A percentile compares a stretch with the other conserved stretches of the same genome.
phyloP scores from a whole-genome alignment of 1,140 invertebrate genomes.

The Carposina sasakii region DNA sequence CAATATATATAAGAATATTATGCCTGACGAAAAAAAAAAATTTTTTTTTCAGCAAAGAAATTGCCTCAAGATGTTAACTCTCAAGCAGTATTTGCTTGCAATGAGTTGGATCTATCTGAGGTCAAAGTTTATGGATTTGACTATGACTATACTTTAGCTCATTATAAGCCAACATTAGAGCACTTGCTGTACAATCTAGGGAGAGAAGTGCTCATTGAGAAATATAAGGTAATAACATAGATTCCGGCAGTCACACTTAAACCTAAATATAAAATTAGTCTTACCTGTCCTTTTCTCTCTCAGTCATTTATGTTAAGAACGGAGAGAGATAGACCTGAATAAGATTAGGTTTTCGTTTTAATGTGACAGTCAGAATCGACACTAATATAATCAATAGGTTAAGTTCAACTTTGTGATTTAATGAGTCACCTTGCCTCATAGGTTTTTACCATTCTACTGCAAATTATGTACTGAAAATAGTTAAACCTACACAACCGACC shows the following conservation, averaged over 20 bases:
- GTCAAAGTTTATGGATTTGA: constrained; percentile 98
- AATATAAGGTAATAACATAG: constrained; percentile 93
- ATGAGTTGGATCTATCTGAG: constrained; percentile 93
- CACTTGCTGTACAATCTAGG: constrained; percentile 94
- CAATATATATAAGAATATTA: background rate
- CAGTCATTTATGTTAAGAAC: no score
- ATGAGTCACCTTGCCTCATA: no score
- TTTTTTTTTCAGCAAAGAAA: constrained; percentile 82
- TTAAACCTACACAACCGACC: no score
- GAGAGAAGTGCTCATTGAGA: constrained; percentile 87
- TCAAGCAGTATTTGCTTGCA: constrained; percentile 95
- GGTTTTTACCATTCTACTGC: no score
- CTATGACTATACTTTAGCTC: constrained; percentile 98
- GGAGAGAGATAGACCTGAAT: no score
- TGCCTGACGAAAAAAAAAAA: background rate
- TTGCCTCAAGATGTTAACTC: constrained; percentile 89
- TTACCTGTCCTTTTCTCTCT: background rate
- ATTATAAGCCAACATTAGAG: constrained; percentile 93
- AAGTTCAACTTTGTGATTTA: no score
- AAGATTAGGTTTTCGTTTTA: no score
- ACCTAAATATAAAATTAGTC: constrained; percentile 12
- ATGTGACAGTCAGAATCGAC: no score
- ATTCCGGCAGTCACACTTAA: no score
- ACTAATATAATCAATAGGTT: no score
- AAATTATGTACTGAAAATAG: no score